phyloP scores from a whole-genome alignment of 2,888 invertebrate genomes.

The Ophion ventricosus region DNA sequence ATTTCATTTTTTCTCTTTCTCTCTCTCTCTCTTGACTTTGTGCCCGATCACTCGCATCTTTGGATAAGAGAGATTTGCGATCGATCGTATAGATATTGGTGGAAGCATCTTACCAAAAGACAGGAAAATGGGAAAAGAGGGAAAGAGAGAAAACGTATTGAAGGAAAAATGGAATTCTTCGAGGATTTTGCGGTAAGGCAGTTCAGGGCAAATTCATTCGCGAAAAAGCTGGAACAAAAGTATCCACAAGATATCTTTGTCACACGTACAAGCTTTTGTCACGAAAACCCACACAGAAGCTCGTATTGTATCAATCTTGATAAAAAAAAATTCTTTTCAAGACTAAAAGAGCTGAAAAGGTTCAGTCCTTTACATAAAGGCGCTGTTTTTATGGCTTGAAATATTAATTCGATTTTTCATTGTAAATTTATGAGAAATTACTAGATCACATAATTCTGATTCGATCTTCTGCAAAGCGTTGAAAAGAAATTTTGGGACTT shows the following conservation, averaged over 20 bases:
- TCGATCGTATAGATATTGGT: background rate
- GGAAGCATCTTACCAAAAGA: background rate
- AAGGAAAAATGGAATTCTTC: slow-evolving; percentile 6
- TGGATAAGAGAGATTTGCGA: slow-evolving; percentile 26
- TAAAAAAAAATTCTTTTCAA: background rate
- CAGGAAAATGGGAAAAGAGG: background rate
- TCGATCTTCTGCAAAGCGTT: no score
- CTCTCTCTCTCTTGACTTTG: slow-evolving; percentile 22
- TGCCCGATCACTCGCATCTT: slow-evolving; percentile 11
- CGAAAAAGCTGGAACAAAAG: background rate
- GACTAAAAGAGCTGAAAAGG: background rate
- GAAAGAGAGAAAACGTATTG: background rate
- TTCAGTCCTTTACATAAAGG: no score
- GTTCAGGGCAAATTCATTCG: background rate
- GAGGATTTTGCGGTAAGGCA: background rate
- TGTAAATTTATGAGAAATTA: no score
- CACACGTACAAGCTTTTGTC: background rate
- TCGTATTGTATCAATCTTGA: background rate
- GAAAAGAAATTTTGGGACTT: no score
- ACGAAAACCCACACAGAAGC: background rate
- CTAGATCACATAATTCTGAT: no score
- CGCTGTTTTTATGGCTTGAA: no score
- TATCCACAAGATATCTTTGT: no score
- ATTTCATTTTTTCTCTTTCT: slow-evolving; percentile 8
- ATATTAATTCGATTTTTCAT: no score